Conservation (phyloP, 1,140 invertebrate species). For the Pectinophora gossypiella region DNA sequence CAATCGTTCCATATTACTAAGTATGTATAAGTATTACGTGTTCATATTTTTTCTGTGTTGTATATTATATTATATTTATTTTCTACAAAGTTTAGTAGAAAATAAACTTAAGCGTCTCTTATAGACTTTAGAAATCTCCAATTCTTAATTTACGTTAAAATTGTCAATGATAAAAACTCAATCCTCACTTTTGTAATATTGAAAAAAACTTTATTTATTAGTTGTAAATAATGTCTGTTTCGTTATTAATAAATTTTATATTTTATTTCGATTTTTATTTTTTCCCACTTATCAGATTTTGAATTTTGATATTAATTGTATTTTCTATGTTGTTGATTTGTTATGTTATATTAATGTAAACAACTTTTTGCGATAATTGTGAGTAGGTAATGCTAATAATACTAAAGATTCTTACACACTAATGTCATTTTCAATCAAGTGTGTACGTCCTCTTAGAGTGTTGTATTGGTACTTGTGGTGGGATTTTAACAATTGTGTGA, state of each 20-base stretch:
- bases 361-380: background rate
- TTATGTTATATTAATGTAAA: slow-evolving; percentile 11
- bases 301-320: background rate
- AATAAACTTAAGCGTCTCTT: too few species aligned
- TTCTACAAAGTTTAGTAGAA: too few species aligned
- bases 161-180: slow-evolving; percentile 34
- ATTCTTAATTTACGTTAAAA: too few species aligned
- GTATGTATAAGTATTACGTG: slow-evolving; percentile 12
- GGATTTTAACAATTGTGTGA: slow-evolving; percentile 10
- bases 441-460: slow-evolving; percentile 14
- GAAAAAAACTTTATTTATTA: slow-evolving; percentile 32
- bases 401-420: slow-evolving; percentile 8
- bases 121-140: too few species aligned
- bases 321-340: slow-evolving; percentile 12
- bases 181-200: slow-evolving; percentile 28
- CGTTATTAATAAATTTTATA: slow-evolving; percentile 60
- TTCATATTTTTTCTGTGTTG: too few species aligned
- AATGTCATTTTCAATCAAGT: slow-evolving; percentile 7
- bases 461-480: background rate
- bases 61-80: too few species aligned
- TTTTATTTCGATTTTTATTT: slow-evolving; percentile 46
- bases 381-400: background rate
- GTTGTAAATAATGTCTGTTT: slow-evolving; percentile 63
- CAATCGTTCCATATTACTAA: slow-evolving; percentile 18
- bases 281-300: slow-evolving; percentile 3